Conservation (phyloP, 1,140 invertebrate genomes). For the Zeugodacus cucurbitae region DNA sequence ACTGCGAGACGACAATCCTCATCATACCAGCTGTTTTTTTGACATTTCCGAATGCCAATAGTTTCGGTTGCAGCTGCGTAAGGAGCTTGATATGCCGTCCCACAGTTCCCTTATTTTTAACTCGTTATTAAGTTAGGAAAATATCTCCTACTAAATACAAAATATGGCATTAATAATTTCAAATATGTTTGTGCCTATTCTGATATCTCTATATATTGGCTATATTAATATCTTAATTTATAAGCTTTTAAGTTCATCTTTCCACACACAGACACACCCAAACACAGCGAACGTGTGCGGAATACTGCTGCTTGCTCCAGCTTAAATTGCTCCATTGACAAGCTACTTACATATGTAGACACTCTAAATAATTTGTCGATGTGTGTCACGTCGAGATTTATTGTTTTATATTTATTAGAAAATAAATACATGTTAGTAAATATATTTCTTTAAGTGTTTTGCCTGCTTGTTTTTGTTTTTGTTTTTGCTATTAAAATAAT, state of each 20-base stretch:
- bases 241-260: neutral
- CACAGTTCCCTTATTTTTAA: no score
- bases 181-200: no score
- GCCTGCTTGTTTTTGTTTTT: neutral
- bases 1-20: no score
- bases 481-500: constrained; percentile 34
- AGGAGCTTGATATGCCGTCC: no score
- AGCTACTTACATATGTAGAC: neutral
- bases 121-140: no score
- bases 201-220: neutral
- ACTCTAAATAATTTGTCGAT: constrained; percentile 20
- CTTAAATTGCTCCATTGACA: neutral
- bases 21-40: no score
- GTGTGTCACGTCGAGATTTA: constrained; percentile 29
- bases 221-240: neutral
- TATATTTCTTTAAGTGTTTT: constrained; percentile 15
- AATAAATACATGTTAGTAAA: constrained; percentile 9
- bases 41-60: no score
- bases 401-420: constrained; percentile 29
- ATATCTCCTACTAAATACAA: no score
- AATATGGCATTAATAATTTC: no score
- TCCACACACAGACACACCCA: neutral
- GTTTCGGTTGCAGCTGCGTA: no score
- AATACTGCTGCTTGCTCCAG: neutral
- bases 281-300: neutral